These are phyloP conservation scores for Drosophila lowei DNA, from an alignment of 1,140 invertebrate genomes.

Conservation along the genomic window DNA sequence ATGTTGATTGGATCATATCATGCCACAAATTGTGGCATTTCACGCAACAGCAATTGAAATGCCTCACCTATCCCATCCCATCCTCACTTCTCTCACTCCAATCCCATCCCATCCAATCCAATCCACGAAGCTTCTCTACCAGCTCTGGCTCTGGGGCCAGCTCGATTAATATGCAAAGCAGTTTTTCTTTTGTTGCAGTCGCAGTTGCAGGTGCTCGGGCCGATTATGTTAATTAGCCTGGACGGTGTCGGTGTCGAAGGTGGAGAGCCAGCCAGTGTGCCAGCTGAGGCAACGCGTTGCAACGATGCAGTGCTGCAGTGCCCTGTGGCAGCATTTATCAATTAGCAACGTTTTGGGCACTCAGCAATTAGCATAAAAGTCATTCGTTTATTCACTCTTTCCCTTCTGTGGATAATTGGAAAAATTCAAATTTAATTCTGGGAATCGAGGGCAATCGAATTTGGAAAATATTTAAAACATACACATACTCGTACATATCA, in stretches of 20 bases:
- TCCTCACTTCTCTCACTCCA: not conserved
- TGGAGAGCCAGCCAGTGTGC: not conserved
- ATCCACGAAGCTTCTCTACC: constrained; percentile 17
- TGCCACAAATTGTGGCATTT: constrained; percentile 74
- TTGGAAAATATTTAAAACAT: constrained; percentile 29
- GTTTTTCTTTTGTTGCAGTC: constrained; percentile 7
- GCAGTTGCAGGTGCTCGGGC: constrained; percentile 55
- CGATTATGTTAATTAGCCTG: constrained; percentile 61
- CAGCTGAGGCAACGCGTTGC: not conserved
- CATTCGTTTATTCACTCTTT: not conserved
- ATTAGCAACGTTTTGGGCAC: constrained; percentile 53
- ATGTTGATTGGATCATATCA: constrained; percentile 35
- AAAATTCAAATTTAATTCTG: constrained; percentile 15
- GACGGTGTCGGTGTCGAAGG: not conserved
- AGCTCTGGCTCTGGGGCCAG: constrained; percentile 43
- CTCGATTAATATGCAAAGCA: constrained; percentile 75
- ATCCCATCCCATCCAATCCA: too few relatives aligned
- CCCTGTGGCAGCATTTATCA: constrained; percentile 55
- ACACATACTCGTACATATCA: not conserved
- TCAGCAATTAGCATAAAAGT: constrained; percentile 50
- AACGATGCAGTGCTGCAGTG: not conserved
- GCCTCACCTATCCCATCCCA: constrained; percentile 20
- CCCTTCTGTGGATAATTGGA: too few relatives aligned
- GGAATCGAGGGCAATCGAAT: constrained; percentile 22
- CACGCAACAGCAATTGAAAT: constrained; percentile 79